These are phyloP conservation scores for Argentina silus DNA, from an alignment of 2,797 vertebrate genomes.

Conservation along the genomic window DNA sequence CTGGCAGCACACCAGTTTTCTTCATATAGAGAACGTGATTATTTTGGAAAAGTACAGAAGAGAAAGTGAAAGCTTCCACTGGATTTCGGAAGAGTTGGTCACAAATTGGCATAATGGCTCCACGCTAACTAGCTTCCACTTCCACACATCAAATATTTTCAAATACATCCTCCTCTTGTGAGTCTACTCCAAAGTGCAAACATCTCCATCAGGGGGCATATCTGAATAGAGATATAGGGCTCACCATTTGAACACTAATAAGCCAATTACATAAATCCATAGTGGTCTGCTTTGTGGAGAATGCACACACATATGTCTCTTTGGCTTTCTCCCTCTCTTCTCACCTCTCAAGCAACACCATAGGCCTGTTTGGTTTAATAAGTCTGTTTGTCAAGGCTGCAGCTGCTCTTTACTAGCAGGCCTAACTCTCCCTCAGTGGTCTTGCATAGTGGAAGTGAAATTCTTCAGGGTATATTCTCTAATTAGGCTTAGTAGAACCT, in stretches of 20 bases:
- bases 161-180: neutral
- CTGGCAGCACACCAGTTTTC: constrained; percentile 37
- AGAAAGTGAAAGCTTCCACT: neutral
- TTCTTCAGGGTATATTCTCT: constrained; percentile 52
- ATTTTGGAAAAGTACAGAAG: constrained; percentile 27
- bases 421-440: constrained; percentile 48
- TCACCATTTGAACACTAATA: constrained; percentile 69
- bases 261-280: constrained; percentile 65
- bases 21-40: constrained; percentile 40
- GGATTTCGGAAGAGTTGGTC: neutral
- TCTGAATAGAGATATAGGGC: constrained; percentile 59
- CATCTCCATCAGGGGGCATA: constrained; percentile 50
- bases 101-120: neutral
- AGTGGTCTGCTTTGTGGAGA: constrained; percentile 61
- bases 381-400: constrained; percentile 66
- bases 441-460: constrained; percentile 49
- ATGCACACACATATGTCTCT: constrained; percentile 26
- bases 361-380: constrained; percentile 69
- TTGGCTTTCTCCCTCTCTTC: constrained; percentile 34
- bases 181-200: neutral
- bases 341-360: constrained; percentile 55
- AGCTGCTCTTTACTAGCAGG: constrained; percentile 28
- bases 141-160: neutral
- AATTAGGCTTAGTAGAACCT: constrained; percentile 21
- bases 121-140: neutral